Percentiles rank a stretch among this genome's conserved stretches.
phyloP scores from a whole-genome alignment of 2,113 vertebrate species.

The Oreotrochilus melanogaster region DNA sequence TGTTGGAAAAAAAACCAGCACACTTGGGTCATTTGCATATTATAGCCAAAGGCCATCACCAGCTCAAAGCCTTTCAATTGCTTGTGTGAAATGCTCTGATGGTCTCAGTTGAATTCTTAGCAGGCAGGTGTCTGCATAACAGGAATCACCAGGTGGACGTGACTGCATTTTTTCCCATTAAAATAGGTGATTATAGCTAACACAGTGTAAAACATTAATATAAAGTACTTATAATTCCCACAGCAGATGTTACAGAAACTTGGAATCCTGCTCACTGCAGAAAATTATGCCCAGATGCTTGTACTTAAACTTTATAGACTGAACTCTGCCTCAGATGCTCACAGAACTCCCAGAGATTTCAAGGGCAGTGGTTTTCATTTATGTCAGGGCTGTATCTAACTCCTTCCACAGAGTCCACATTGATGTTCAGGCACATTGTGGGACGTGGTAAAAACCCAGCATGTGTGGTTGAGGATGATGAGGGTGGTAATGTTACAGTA shows the following conservation, averaged over 20 bases:
- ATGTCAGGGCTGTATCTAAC: background rate
- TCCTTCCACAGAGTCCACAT: background rate
- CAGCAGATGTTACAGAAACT: conserved; percentile 75
- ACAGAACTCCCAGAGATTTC: conserved; percentile 41
- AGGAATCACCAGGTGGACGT: conserved; percentile 67
- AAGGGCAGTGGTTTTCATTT: background rate
- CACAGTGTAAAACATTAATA: conserved; percentile 65
- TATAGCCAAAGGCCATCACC: conserved; percentile 6
- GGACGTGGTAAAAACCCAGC: background rate
- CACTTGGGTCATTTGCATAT: background rate
- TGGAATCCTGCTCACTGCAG: conserved; percentile 58
- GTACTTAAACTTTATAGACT: conserved; percentile 65
- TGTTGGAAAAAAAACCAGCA: conserved; percentile 1
- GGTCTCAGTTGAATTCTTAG: conserved; percentile 23
- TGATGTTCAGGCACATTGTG: background rate
- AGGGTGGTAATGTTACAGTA: background rate
- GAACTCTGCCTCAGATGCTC: conserved; percentile 51
- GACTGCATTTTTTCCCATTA: conserved; percentile 63
- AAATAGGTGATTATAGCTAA: conserved; percentile 68
- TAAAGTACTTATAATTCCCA: conserved; percentile 72
- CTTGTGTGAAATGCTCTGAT: background rate
- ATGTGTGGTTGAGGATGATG: background rate
- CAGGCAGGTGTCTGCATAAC: conserved; percentile 49
- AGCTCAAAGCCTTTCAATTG: background rate
- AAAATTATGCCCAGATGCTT: conserved; percentile 76